Evolutionary conservation across 2,888 invertebrate genomes (phyloP), one percentile per base, ranked within the genome.

Genomic region (Podotricha telesiphe): DNA sequence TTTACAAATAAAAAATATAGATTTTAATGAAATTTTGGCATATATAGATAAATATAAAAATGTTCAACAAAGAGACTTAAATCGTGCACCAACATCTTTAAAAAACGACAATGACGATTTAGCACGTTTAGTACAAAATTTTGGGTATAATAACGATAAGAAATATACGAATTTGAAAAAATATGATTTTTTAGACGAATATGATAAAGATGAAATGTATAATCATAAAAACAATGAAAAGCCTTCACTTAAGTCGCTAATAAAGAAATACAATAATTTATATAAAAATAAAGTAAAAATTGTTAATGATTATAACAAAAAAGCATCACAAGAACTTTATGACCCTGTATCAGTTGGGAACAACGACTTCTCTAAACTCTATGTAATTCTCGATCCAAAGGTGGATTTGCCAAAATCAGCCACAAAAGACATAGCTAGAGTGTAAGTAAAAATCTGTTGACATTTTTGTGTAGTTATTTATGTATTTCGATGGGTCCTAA

Each of bases 311-410:
- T 40, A 63, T 28, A 61, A 66, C 53, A 19, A 68, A 47, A 45
- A 59, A 42, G 55, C 11, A 61, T 19, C 28, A 15, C 19, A 50
- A 37, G 40, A 34, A 68, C 40, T 45, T 11, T 22, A 56, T n/a
- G 50, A 72, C 58, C 47, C 59, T 40, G 37, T 22, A 50, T 42
- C 62, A 20, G 65, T 37, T 19, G 71, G 70, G 62, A 68, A 79
- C 2, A 76, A 79, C 55, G 77, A 82, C 28, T 85, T 85, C 77
- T 85, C 86, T 2, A 86, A 85, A 77, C 75, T 89, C 55, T 86
- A 82, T 56, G 74, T 90, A 17, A 75, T 90, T 65, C 73, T 89
- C 45, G 83, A 86, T 70, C 82, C 86, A 22, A 72, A 78, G 51
- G 83, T 70, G 67, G 74, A 73, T 78, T 78, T 76, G 76, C 79